A percentile compares a stretch with the other conserved stretches of the same genome.
Conservation (phyloP, 2,797 vertebrate genomes). For the Dermochelys coriacea region DNA sequence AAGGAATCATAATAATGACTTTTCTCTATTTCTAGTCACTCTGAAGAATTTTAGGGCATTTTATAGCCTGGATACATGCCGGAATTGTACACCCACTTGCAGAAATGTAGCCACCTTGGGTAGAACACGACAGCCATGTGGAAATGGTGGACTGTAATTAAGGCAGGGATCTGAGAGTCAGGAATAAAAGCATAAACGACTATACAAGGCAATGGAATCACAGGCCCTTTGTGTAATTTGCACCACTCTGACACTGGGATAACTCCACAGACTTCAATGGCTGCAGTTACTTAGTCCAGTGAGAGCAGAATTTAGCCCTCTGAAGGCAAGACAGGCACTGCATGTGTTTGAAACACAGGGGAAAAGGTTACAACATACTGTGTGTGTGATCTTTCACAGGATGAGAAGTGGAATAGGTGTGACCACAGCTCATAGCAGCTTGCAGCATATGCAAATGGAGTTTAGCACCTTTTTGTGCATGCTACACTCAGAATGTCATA, state of each 20-base stretch:
- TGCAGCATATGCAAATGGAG: too few species aligned
- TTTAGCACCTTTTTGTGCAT: not conserved
- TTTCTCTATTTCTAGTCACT: not conserved
- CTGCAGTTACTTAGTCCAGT: not conserved
- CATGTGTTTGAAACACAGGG: not conserved
- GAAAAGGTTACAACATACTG: not conserved
- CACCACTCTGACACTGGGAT: not conserved
- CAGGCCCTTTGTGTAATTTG: not conserved
- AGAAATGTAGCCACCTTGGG: not conserved
- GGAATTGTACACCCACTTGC: slow-evolving; percentile 31
- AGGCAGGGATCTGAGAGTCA: not conserved
- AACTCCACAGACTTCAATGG: not conserved
- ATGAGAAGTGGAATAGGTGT: not conserved
- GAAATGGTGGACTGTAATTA: not conserved
- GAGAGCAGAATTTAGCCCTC: not conserved
- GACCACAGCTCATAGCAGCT: not conserved
- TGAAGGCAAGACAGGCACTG: not conserved
- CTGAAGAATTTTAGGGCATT: not conserved
- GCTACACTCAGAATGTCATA: not conserved
- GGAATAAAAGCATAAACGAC: not conserved
- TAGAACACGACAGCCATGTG: not conserved
- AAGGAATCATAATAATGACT: not conserved
- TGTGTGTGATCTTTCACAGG: not conserved
- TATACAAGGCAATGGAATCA: not conserved
- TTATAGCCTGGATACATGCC: slow-evolving; percentile 46